A percentile compares a stretch with the other conserved stretches of the same genome.
These are phyloP conservation scores for Sebastes fasciatus DNA, from an alignment of 2,113 vertebrate species.

Conservation along the genomic window DNA sequence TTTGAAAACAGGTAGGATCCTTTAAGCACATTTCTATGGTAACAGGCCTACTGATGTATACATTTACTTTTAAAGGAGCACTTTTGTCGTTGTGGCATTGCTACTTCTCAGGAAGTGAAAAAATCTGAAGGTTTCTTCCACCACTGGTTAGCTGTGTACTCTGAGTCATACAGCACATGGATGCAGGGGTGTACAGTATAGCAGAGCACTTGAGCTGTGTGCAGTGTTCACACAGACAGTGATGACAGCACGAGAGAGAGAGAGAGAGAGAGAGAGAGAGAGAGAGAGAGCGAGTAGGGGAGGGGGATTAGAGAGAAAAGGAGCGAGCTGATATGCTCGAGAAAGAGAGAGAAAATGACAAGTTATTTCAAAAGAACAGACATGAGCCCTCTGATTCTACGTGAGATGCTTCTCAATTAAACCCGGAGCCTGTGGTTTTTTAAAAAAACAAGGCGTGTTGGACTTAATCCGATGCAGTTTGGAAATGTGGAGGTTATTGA, in stretches of 20 bases:
- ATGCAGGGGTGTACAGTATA: constrained; percentile 39
- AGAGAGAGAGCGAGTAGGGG: neutral
- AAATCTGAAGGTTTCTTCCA: neutral
- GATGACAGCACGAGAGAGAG: constrained; percentile 12
- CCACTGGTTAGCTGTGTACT: neutral
- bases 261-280: constrained; percentile 18
- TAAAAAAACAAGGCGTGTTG: constrained; percentile 17
- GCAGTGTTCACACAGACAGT: constrained; percentile 24
- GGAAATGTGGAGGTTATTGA: constrained; percentile 67
- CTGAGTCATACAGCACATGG: constrained; percentile 7
- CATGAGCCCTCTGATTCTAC: constrained; percentile 47
- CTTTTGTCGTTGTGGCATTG: neutral
- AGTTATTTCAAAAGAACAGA: constrained; percentile 68
- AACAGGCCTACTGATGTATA: too few relatives aligned
- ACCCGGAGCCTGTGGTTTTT: constrained; percentile 4
- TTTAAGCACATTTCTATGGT: too few relatives aligned
- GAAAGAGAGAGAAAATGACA: constrained; percentile 56
- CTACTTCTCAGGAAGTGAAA: neutral
- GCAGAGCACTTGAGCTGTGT: constrained; percentile 25
- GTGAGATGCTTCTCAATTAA: constrained; percentile 67
- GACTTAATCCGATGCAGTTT: constrained; percentile 47
- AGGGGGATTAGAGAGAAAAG: constrained; percentile 40
- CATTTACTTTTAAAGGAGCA: neutral
- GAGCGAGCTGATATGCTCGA: constrained; percentile 26
- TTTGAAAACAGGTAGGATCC: too few relatives aligned